Evolutionary conservation across 2,113 vertebrate species (phyloP).

Genomic region (Sphaerodactylus townsendi): DNA sequence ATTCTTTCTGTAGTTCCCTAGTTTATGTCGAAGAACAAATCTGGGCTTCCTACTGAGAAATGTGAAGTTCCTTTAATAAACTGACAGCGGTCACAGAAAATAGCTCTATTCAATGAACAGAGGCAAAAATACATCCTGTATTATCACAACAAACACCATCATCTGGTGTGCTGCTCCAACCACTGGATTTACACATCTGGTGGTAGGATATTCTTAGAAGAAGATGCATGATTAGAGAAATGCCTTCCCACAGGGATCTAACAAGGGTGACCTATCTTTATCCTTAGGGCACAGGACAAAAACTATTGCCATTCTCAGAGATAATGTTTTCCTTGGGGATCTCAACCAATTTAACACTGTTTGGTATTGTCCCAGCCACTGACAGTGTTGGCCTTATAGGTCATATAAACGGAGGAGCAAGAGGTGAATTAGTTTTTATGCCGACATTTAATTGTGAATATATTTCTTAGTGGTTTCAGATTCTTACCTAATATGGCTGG

Average conservation of each 20-base stretch:
- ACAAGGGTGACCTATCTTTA: conserved; percentile 60
- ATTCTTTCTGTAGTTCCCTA: conserved; percentile 53
- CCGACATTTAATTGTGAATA: neutral
- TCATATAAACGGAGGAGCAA: neutral
- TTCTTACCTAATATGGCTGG: neutral
- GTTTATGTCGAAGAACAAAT: conserved; percentile 28
- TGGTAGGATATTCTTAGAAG: conserved; percentile 63
- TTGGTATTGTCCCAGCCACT: neutral
- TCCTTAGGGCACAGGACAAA: conserved; percentile 58
- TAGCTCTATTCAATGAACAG: conserved; percentile 53
- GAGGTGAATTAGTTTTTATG: neutral
- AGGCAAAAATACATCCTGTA: conserved; percentile 35
- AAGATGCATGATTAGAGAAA: conserved; percentile 56
- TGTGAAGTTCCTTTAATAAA: conserved; percentile 62
- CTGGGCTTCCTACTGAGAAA: conserved; percentile 48
- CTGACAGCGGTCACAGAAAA: conserved; percentile 63
- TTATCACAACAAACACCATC: conserved; percentile 62
- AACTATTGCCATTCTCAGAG: conserved; percentile 62
- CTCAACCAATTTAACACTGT: neutral
- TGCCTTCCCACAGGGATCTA: conserved; percentile 45
- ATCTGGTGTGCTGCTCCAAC: conserved; percentile 58
- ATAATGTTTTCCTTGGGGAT: conserved; percentile 50
- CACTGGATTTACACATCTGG: conserved; percentile 69
- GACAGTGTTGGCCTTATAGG: neutral
- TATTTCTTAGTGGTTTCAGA: neutral